phyloP scores from a whole-genome alignment of 2,113 vertebrate species.

The Alces alces region DNA sequence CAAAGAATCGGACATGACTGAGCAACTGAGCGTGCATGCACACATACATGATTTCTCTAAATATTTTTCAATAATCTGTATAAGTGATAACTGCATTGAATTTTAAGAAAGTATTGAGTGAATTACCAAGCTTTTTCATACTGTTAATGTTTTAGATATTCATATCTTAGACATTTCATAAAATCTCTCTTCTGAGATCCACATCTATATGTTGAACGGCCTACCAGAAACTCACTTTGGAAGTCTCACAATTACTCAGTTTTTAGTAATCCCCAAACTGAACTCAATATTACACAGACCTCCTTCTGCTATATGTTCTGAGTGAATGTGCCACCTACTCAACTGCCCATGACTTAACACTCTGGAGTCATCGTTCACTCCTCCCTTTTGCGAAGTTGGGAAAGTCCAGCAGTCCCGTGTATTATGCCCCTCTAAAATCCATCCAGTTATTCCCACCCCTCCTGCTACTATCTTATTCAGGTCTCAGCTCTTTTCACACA shows the following conservation, averaged over 20 bases:
- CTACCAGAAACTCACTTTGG: background rate
- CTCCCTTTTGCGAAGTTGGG: background rate
- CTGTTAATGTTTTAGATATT: background rate
- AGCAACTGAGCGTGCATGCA: background rate
- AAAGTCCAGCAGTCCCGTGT: background rate
- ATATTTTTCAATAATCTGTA: background rate
- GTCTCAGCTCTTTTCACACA: background rate
- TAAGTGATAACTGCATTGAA: background rate
- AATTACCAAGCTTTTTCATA: background rate
- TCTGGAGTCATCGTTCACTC: background rate
- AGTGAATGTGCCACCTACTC: background rate
- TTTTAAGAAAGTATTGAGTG: background rate
- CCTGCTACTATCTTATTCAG: background rate
- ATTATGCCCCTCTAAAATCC: background rate
- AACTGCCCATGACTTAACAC: background rate
- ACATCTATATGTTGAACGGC: background rate
- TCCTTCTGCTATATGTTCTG: background rate
- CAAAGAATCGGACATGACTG: background rate
- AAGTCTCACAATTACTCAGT: background rate
- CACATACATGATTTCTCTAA: background rate
- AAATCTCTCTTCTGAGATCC: background rate
- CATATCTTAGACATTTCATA: background rate
- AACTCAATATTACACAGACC: background rate
- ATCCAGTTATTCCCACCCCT: background rate
- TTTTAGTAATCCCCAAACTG: background rate